A percentile compares a stretch with the other conserved stretches of the same genome.
Evolutionary conservation across 2,113 vertebrate species (phyloP).

Genomic region (Aphelocoma coerulescens): DNA sequence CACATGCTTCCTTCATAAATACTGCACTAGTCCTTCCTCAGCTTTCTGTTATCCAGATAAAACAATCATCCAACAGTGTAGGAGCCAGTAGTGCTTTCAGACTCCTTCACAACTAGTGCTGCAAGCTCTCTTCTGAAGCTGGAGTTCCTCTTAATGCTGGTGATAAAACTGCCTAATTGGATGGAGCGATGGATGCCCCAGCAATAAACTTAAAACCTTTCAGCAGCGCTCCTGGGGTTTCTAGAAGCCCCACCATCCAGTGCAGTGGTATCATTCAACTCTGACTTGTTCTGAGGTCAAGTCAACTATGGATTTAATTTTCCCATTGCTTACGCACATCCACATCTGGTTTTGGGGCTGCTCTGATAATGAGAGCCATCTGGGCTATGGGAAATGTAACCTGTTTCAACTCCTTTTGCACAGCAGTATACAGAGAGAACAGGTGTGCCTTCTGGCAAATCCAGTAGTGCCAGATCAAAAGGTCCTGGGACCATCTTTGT

Average conservation of each 20-base stretch:
- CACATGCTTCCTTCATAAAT: not conserved
- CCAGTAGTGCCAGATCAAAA: not conserved
- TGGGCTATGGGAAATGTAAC: not conserved
- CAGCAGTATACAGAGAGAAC: not conserved
- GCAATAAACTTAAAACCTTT: not conserved
- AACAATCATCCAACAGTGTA: not conserved
- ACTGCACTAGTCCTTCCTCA: not conserved
- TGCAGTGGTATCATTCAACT: not conserved
- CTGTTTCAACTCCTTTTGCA: not conserved
- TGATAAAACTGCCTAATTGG: not conserved
- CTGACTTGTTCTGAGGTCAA: not conserved
- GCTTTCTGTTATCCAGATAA: not conserved
- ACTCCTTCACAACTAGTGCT: not conserved
- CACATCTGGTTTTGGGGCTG: not conserved
- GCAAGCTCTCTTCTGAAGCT: not conserved
- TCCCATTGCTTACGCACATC: not conserved
- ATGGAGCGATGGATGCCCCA: not conserved
- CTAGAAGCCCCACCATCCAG: not conserved
- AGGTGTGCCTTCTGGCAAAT: not conserved
- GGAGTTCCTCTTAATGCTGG: not conserved
- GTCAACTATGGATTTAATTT: not conserved
- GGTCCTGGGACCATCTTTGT: not conserved
- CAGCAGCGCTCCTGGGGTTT: not conserved
- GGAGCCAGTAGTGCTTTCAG: not conserved
- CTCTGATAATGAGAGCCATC: not conserved